Conservation (phyloP, 1,140 invertebrate species). For the Drosophila triauraria region DNA sequence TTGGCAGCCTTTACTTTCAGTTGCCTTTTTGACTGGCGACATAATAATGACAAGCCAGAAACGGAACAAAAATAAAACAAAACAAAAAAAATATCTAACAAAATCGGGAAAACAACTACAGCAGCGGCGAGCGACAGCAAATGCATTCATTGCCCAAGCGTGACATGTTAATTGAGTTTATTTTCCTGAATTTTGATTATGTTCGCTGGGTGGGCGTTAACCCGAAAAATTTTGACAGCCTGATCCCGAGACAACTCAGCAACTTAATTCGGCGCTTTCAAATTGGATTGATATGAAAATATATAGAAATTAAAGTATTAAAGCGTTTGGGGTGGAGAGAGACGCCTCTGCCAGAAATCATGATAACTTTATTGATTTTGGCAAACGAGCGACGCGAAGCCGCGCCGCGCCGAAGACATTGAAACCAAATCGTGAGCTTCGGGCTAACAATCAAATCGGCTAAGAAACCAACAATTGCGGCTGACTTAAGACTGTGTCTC, state of each 20-base stretch:
- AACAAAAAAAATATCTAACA: conserved; percentile 11
- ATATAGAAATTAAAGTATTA: conserved; percentile 67
- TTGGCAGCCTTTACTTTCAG: conserved; percentile 72
- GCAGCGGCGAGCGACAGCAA: conserved; percentile 25
- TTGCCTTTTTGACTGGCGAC: conserved; percentile 75
- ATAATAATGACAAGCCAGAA: conserved; percentile 74
- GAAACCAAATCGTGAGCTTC: conserved; percentile 73
- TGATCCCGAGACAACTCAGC: conserved; percentile 6
- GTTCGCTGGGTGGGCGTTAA: conserved; percentile 69
- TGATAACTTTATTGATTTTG: conserved; percentile 83
- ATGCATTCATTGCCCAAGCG: conserved; percentile 75
- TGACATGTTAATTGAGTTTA: conserved; percentile 80
- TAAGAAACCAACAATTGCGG: conserved; percentile 67
- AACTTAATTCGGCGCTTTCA: conserved; percentile 68
- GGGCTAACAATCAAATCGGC: conserved; percentile 69
- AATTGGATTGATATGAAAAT: conserved; percentile 58
- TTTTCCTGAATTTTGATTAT: conserved; percentile 55
- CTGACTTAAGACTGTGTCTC: conserved; percentile 43
- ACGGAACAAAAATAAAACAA: not conserved
- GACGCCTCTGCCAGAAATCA: conserved; percentile 67
- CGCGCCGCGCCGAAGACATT: conserved; percentile 58
- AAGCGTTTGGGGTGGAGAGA: conserved; percentile 33
- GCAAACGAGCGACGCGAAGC: conserved; percentile 45
- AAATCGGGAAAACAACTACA: conserved; percentile 20
- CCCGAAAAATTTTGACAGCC: conserved; percentile 70